Evolutionary conservation across 2,888 invertebrate species (phyloP).

Genomic region (Lochmaea crataegi): DNA sequence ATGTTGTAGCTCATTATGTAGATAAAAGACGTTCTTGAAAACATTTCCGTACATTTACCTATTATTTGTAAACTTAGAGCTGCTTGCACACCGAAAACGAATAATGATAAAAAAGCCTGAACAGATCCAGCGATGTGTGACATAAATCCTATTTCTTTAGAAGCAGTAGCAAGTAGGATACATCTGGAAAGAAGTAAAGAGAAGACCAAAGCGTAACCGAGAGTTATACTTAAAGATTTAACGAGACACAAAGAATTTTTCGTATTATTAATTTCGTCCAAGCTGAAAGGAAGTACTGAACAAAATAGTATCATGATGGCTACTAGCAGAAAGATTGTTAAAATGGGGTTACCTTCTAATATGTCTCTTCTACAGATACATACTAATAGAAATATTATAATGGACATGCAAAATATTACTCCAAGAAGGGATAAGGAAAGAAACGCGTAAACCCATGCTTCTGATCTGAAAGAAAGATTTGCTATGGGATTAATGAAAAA

Average conservation of each 20-base stretch:
- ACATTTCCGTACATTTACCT: conserved; percentile 66
- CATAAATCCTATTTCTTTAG: conserved; percentile 74
- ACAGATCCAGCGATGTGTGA: conserved; percentile 78
- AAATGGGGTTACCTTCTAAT: conserved; percentile 75
- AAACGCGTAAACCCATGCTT: conserved; percentile 72
- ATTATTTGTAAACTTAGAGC: conserved; percentile 67
- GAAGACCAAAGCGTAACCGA: conserved; percentile 73
- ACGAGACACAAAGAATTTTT: conserved; percentile 65
- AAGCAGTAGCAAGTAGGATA: conserved; percentile 75
- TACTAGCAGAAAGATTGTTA: conserved; percentile 66
- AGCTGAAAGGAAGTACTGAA: conserved; percentile 67
- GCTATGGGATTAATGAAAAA: conserved; percentile 19
- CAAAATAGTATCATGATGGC: conserved; percentile 67
- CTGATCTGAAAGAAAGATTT: conserved; percentile 54
- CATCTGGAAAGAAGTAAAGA: conserved; percentile 74
- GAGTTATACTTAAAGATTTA: conserved; percentile 70
- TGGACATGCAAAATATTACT: conserved; percentile 72
- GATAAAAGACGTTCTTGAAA: conserved; percentile 65
- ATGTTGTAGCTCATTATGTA: conserved; percentile 72
- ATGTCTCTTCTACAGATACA: conserved; percentile 73
- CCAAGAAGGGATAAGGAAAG: conserved; percentile 76
- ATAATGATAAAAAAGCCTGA: conserved; percentile 73
- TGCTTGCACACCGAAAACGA: conserved; percentile 73
- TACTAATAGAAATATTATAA: conserved; percentile 74
- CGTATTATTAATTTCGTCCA: conserved; percentile 58